Evolutionary conservation across 1,140 invertebrate species (phyloP).

Genomic region (Caenorhabditis remanei): DNA sequence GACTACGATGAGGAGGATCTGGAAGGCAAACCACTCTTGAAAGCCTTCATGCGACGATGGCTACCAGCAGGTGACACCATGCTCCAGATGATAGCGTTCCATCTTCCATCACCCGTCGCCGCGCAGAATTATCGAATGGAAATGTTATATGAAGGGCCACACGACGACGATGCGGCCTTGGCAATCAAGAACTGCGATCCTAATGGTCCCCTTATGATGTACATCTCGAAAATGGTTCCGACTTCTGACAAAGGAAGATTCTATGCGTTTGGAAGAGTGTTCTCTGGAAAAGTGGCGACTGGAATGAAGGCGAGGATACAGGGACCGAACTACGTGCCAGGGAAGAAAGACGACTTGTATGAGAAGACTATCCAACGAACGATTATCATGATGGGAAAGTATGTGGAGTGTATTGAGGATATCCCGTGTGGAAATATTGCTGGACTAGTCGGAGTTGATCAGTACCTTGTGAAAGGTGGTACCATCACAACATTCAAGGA

Average conservation of each 20-base stretch:
- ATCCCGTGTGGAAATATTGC: slow-evolving; percentile 99
- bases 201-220: slow-evolving; percentile 98
- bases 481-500: slow-evolving; percentile 99
- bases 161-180: slow-evolving; percentile 92
- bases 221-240: slow-evolving; percentile 99
- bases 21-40: slow-evolving; percentile 81
- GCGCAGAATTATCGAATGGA: slow-evolving; percentile 99
- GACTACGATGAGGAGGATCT: slow-evolving; percentile 95
- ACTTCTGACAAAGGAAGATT: slow-evolving; percentile 99
- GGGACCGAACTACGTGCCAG: slow-evolving; percentile 96
- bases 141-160: slow-evolving; percentile 97
- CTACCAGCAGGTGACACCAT: slow-evolving; percentile 97
- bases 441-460: slow-evolving; percentile 98
- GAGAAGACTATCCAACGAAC: slow-evolving; percentile 94
- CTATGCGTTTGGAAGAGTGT: slow-evolving; percentile 99
- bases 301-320: slow-evolving; percentile 96
- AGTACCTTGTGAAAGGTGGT: slow-evolving; percentile 98
- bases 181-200: slow-evolving; percentile 90
- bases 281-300: slow-evolving; percentile 93
- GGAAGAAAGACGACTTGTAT: slow-evolving; percentile 98
- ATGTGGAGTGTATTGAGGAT: slow-evolving; percentile 98
- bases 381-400: slow-evolving; percentile 99
- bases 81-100: slow-evolving; percentile 99
- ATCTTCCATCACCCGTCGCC: slow-evolving; percentile 96
- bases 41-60: slow-evolving; percentile 97